These are phyloP conservation scores for Sebastes baramenuke DNA, from an alignment of 2,797 vertebrate species.

Conservation along the genomic window DNA sequence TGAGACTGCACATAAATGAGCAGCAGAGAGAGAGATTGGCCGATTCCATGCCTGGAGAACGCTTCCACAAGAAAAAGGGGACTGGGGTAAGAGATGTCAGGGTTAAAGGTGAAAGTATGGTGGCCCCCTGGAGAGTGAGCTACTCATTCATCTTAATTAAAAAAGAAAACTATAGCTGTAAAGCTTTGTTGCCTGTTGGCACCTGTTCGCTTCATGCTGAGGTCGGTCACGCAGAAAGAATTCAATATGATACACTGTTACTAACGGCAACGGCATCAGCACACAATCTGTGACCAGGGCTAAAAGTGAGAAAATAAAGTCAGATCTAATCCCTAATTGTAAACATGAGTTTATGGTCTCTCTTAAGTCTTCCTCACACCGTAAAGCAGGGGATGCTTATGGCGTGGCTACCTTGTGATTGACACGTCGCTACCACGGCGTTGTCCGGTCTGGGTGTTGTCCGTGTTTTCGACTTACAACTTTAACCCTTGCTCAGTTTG, in stretches of 20 bases:
- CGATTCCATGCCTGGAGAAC: not conserved
- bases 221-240: not conserved
- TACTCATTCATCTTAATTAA: not conserved
- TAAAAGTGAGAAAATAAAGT: not conserved
- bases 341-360: too few relatives aligned
- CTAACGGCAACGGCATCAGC: not conserved
- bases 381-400: too few relatives aligned
- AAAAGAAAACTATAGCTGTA: not conserved
- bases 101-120: not conserved
- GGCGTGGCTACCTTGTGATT: too few relatives aligned
- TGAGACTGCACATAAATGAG: not conserved
- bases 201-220: not conserved
- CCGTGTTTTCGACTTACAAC: too few relatives aligned
- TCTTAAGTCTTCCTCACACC: too few relatives aligned
- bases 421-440: too few relatives aligned
- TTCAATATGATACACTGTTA: not conserved
- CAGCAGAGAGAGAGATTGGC: not conserved
- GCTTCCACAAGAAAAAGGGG: not conserved
- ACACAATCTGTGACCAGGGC: not conserved
- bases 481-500: too few relatives aligned
- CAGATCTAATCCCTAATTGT: too few relatives aligned
- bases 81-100: not conserved
- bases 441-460: too few relatives aligned
- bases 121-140: not conserved
- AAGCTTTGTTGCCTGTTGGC: not conserved